phyloP scores from a whole-genome alignment of 1,140 invertebrate species.

The Helicoverpa zea region DNA sequence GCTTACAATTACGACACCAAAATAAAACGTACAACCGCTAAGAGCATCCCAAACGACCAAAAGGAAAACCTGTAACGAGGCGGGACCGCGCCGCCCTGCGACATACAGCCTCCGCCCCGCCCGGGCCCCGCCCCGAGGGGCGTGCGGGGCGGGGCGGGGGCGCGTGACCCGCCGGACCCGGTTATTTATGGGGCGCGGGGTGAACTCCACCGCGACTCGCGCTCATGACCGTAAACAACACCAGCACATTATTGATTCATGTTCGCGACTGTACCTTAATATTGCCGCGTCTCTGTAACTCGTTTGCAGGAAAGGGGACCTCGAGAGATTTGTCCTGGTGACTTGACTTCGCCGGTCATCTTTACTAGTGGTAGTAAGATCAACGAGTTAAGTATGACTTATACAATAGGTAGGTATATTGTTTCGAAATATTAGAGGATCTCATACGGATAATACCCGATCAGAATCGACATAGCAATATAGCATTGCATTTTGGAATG shows the following conservation, averaged over 20 bases:
- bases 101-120: conserved; percentile 14
- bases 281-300: neutral
- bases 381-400: no score
- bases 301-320: neutral
- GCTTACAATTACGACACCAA: conserved; percentile 43
- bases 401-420: no score
- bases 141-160: neutral
- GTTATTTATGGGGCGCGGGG: neutral
- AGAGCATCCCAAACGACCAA: conserved; percentile 29
- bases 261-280: neutral
- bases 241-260: conserved; percentile 3
- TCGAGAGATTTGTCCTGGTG: no score
- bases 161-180: neutral
- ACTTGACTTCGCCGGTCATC: no score
- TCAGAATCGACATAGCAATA: no score
- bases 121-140: conserved; percentile 3
- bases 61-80: conserved; percentile 38
- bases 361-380: no score
- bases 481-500: no score
- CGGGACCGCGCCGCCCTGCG: neutral
- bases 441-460: no score
- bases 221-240: neutral
- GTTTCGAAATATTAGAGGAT: no score
- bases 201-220: neutral
- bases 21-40: conserved; percentile 38